A percentile compares a stretch with the other conserved stretches of the same genome.
phyloP scores from a whole-genome alignment of 2,113 vertebrate genomes.

The Hylia prasina region DNA sequence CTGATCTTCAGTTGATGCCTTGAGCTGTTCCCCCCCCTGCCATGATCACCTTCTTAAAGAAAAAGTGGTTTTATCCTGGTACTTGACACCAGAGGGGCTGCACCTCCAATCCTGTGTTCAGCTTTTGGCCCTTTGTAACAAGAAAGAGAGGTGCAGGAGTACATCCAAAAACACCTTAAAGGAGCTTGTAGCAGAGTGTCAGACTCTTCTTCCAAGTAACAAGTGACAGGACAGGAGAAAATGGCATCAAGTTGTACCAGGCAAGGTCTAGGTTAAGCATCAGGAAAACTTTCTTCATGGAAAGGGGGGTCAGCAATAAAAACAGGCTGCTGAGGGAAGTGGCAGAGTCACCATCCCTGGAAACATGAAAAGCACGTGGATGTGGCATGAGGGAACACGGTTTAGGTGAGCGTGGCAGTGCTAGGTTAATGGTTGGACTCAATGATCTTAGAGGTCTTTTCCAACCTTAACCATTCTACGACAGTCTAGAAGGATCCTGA shows the following conservation, averaged over 20 bases:
- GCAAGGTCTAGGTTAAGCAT: not conserved
- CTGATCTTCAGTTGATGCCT: not conserved
- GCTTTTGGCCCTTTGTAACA: not conserved
- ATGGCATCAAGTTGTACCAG: not conserved
- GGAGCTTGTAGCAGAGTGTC: not conserved
- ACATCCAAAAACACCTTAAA: not conserved
- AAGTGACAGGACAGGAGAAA: not conserved
- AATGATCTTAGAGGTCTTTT: not conserved
- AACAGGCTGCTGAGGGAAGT: not conserved
- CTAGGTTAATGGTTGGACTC: not conserved
- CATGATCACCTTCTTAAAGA: not conserved
- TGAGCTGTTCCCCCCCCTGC: not conserved
- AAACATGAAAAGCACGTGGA: not conserved
- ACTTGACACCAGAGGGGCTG: too few species aligned
- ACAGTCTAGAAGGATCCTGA: not conserved
- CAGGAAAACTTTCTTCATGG: not conserved
- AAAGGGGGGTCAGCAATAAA: too few species aligned
- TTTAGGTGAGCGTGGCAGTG: not conserved
- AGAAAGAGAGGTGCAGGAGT: not conserved
- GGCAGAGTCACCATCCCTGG: not conserved
- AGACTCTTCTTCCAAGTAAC: too few species aligned
- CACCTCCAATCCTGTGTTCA: not conserved
- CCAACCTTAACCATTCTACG: not conserved
- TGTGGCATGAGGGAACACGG: accelerated
- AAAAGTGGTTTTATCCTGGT: not conserved